Conservation (phyloP, 2,113 vertebrate species). For the Corythoichthys haematopterus region DNA sequence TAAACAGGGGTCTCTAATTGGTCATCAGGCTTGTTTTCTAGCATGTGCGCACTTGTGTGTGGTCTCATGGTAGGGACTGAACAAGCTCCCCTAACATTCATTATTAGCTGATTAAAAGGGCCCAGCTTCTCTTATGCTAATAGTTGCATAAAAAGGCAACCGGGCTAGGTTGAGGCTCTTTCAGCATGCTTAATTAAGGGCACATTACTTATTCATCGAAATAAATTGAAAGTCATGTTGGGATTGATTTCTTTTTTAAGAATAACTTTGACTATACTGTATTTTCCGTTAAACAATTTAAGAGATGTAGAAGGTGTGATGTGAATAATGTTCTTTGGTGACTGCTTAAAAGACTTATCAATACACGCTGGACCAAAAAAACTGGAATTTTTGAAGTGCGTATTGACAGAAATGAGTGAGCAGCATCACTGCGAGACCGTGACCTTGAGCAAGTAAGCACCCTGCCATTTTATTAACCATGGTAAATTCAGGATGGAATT, state of each 20-base stretch:
- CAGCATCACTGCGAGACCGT: no score
- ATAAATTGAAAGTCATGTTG: conserved; percentile 70
- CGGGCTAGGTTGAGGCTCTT: conserved; percentile 31
- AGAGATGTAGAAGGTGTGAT: conserved; percentile 47
- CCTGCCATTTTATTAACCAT: no score
- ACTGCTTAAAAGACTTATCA: neutral
- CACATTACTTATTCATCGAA: conserved; percentile 72
- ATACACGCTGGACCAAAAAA: neutral
- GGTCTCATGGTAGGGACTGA: conserved; percentile 61
- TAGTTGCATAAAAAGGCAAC: conserved; percentile 49
- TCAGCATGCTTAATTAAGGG: conserved; percentile 63
- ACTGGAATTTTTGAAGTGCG: no score
- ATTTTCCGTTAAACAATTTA: conserved; percentile 40
- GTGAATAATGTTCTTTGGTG: conserved; percentile 12
- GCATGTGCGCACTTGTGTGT: conserved; percentile 12
- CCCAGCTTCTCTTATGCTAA: conserved; percentile 69
- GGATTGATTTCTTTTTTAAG: conserved; percentile 71
- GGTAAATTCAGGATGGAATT: no score
- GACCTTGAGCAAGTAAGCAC: no score
- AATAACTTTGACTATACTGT: conserved; percentile 58
- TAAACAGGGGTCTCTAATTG: conserved; percentile 61
- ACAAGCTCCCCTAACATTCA: conserved; percentile 66
- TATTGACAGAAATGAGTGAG: no score
- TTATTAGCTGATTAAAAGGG: conserved; percentile 73
- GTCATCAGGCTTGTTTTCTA: conserved; percentile 53